Percentiles rank a stretch among this genome's conserved stretches.
phyloP scores from a whole-genome alignment of 2,797 vertebrate species.

The Tolypeutes matacus region DNA sequence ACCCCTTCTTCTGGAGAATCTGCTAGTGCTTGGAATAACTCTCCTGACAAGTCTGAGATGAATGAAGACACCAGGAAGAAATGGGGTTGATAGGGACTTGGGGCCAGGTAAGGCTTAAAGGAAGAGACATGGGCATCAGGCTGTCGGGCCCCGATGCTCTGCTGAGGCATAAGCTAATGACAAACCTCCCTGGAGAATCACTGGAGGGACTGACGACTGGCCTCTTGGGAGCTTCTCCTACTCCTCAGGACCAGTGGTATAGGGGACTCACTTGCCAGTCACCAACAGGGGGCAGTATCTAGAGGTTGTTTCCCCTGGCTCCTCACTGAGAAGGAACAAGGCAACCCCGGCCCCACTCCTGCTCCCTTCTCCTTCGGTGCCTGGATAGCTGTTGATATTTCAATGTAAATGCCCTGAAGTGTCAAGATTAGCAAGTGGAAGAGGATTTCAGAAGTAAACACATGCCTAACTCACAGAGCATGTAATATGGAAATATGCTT shows the following conservation, averaged over 20 bases:
- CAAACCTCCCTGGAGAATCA: not conserved
- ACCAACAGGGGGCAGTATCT: not conserved
- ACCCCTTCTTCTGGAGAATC: not conserved
- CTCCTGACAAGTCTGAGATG: not conserved
- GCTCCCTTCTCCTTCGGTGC: not conserved
- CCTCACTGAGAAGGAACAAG: not conserved
- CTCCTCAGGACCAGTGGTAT: not conserved
- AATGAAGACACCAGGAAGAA: not conserved
- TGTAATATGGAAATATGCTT: not conserved
- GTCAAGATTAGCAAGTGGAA: conserved; percentile 35
- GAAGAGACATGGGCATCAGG: not conserved
- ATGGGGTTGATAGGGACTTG: not conserved
- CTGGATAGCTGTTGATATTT: not conserved
- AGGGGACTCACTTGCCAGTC: not conserved
- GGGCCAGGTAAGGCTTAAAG: not conserved
- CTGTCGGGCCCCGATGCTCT: not conserved
- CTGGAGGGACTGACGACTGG: not conserved
- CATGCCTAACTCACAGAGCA: conserved; percentile 33
- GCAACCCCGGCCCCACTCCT: not conserved
- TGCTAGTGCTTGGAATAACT: not conserved
- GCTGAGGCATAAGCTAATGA: not conserved
- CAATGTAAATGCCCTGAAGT: conserved; percentile 8
- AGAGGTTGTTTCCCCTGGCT: not conserved
- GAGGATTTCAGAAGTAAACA: conserved; percentile 52
- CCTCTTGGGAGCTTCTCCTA: not conserved